Base-by-base conservation (phyloP, 2,797 vertebrate species). In the Sebastes matsubarae region DNA sequence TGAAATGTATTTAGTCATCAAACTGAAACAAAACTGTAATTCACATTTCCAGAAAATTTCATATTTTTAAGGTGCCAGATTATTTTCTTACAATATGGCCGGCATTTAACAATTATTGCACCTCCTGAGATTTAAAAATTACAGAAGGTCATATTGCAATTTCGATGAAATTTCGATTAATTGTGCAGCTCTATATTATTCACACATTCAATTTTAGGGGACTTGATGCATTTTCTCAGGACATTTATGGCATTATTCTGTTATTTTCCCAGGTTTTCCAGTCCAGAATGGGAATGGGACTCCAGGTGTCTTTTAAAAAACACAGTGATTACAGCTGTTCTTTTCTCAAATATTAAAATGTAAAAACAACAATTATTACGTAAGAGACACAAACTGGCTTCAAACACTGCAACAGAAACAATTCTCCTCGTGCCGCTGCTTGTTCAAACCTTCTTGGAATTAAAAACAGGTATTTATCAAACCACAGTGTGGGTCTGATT, bases 401-500 rank as follows among this genome's bases (percentile, higher is more conserved):
- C 11, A 46, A 5, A 32, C 34, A 1, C 11, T 7, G 54, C 9
- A 36, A 18, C 46, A 57, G 20, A 55, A 27, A 46, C 6, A 3
- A 10, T 14, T 10, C 9, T 22, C 11, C 55, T 72, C 14, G 24
- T 65, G 50, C 27, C 22, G 30, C 60, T 30, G 52, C 66, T 55
- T 60, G 55, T 67, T 20, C 42, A 22, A 54, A 54, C 32, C 38
- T 58, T 9, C 20, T 4, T 7, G 1, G 57, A 60, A 68, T 65
- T 72, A 66, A 58, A 69, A 80, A 27, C 67, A 27, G 16, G 16
- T 60, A 52, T 16, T 64, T 75, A 72, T 77, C 46, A 24, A 38
- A 42, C 10, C 58, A 20, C 10, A 24, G 54, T 6, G 24, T 12
- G 52, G 8, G 36, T n/a, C 22, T n/a, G 59, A 52, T 1, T 12